phyloP scores from a whole-genome alignment of 1,140 invertebrate genomes.

The Arion vulgaris region DNA sequence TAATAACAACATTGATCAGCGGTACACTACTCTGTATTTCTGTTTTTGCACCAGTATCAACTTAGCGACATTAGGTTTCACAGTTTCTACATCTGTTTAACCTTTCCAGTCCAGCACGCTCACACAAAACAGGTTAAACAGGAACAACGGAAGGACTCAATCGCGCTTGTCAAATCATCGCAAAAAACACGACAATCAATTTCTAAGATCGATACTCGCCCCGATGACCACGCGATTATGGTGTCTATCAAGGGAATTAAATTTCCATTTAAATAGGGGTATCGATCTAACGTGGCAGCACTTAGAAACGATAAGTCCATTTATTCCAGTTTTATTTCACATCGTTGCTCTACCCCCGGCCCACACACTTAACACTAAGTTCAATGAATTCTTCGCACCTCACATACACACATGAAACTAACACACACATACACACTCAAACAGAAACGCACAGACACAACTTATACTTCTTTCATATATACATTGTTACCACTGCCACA shows the following conservation, averaged over 20 bases:
- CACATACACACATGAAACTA: no score
- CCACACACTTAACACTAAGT: no score
- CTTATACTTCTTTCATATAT: no score
- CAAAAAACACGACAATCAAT: conserved; percentile 7
- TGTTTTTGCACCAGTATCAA: background rate
- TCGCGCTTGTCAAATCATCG: conserved; percentile 11
- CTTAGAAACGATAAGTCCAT: background rate
- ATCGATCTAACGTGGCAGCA: background rate
- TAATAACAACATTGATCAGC: no score
- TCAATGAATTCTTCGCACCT: no score
- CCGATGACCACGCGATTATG: conserved; percentile 5
- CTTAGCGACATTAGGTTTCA: background rate
- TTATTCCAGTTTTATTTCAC: conserved; percentile 10
- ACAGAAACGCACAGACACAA: no score
- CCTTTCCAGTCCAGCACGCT: background rate
- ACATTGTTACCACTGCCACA: no score
- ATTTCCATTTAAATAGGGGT: conserved; percentile 13
- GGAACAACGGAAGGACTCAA: background rate
- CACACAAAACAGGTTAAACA: background rate
- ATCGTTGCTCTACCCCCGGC: background rate
- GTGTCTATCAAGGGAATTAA: conserved; percentile 6
- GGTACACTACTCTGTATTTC: no score
- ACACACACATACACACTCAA: no score
- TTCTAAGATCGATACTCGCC: conserved; percentile 5
- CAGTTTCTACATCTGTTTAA: background rate